These are phyloP conservation scores for Enteromius fasciolatus DNA, from an alignment of 2,797 vertebrate species.

Conservation along the genomic window DNA sequence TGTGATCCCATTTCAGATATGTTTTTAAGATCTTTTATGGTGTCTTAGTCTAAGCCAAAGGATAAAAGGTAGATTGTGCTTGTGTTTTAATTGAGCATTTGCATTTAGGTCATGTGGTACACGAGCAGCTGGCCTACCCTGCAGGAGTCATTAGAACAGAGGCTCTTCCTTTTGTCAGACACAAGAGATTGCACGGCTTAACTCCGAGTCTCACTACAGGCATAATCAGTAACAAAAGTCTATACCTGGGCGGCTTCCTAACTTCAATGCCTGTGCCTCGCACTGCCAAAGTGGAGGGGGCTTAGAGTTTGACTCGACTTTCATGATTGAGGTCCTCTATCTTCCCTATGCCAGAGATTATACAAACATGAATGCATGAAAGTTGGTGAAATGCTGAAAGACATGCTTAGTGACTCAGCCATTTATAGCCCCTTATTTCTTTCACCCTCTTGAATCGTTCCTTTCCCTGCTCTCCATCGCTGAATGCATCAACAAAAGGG, in stretches of 20 bases:
- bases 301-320: slow-evolving; percentile 59
- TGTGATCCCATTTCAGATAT: neutral
- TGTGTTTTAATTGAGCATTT: slow-evolving; percentile 27
- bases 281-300: neutral
- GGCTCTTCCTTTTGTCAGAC: slow-evolving; percentile 78
- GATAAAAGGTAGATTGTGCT: slow-evolving; percentile 8
- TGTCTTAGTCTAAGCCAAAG: neutral
- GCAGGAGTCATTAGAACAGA: slow-evolving; percentile 77
- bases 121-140: slow-evolving; percentile 74
- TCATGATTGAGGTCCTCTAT: slow-evolving; percentile 67
- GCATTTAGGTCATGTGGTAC: slow-evolving; percentile 27
- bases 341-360: slow-evolving; percentile 38
- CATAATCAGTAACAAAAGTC: slow-evolving; percentile 50
- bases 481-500: slow-evolving; percentile 48
- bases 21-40: neutral
- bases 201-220: slow-evolving; percentile 57
- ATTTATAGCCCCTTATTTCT: slow-evolving; percentile 14
- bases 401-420: slow-evolving; percentile 7
- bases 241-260: slow-evolving; percentile 40
- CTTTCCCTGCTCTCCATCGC: neutral
- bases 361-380: slow-evolving; percentile 24
- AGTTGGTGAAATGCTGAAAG: slow-evolving; percentile 33
- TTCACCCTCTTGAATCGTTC: slow-evolving; percentile 48
- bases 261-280: neutral
- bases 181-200: slow-evolving; percentile 72